Evolutionary conservation across 1,140 invertebrate species (phyloP), one percentile per base, ranked within the genome.

Genomic region (Chionoecetes opilio): DNA sequence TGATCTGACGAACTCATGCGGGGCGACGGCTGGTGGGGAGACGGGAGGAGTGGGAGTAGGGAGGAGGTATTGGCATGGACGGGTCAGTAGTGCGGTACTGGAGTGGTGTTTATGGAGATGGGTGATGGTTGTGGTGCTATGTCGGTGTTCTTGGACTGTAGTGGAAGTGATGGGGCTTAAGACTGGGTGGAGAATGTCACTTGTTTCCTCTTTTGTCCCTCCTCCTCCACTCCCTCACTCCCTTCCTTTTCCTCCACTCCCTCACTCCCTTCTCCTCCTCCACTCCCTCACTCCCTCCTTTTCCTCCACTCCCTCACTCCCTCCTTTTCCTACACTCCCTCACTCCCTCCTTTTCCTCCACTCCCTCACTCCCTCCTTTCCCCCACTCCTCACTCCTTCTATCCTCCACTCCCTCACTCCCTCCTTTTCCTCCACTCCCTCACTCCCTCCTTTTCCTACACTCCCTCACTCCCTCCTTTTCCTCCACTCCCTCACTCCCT

Each of bases 1-100:
- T 63, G 89, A 91, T 91, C 38, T n/a, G 31, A 29, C 46, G 46
- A 31, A 75, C 31, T 91, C 46, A 91, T 75, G 46, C 34, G 35
- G 26, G 75, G 46, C 75, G 89, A 32, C 89, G 29, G 35, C 17
- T 88, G 86, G 6, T 3, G 0, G 9, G 88, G 41, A 17, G 46
- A 0, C 6, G 88, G n/a, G n/a, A 2, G 38, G 46, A 21, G 3
- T 2, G 38, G n/a, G 38, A 31, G 38, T 29, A 0, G 2, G 41
- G 21, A 41, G 6, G 86, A 29, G 38, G 11, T 31, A 31, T 2
- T 29, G 38, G 38, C 14, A 32, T 35, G 46, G 26, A 9, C 5
- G 21, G 0, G 38, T 3, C 26, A 29, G 38, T 41, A 31, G 38
- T 53, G 38, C 31, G 37, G 2, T 90, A 9, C 2, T 53, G 38